Base-by-base conservation (phyloP, 2,888 invertebrate species). In the Hydrotaea cyrtoneurina region DNA sequence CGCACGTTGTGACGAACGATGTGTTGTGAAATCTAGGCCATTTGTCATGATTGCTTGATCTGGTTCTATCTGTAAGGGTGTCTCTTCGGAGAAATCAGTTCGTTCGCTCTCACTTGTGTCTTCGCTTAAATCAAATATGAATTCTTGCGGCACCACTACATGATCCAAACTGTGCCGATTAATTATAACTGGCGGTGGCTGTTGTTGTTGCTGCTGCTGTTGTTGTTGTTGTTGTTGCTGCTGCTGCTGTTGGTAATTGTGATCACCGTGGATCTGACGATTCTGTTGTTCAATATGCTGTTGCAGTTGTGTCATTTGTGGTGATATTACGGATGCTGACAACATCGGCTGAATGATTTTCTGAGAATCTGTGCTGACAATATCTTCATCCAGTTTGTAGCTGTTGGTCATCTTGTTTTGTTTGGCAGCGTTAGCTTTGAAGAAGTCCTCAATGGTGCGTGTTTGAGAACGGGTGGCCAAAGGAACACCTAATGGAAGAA, bases 381-480 rank as follows among this genome's bases (percentile, higher is more conserved):
- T 23, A 23, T 43, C 19, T 4, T 46, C 21, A n/a, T 23, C 62
- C 15, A 26, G 15, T 17, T 26, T 62, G 23, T 69, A 43, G 11
- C 21, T 75, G 26, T 75, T 66, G 17, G 81, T 80, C 7, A 57
- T 71, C 71, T 75, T 82, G 62, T 59, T 77, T 50, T 82, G 69
- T 74, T 88, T 89, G 21, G 88, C 87, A 86, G 88, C 87, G 82
- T 88, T 91, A 26, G 89, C 88, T 88, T 89, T 90, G 75, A 92
- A 92, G 81, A 90, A 92, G 80, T 90, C 89, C 81, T 91, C 91
- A 75, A 91, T 91, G 59, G 91, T 90, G 83, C 90, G 89, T 80
- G 90, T 91, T 88, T 90, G 92, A 15, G 91, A 91, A 75, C 91
- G 90, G 53, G 92, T 91, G 36, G 91, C 91, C 66, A 90, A 84